phyloP scores from a whole-genome alignment of 2,797 vertebrate genomes.

The Pangasius krempfi region DNA sequence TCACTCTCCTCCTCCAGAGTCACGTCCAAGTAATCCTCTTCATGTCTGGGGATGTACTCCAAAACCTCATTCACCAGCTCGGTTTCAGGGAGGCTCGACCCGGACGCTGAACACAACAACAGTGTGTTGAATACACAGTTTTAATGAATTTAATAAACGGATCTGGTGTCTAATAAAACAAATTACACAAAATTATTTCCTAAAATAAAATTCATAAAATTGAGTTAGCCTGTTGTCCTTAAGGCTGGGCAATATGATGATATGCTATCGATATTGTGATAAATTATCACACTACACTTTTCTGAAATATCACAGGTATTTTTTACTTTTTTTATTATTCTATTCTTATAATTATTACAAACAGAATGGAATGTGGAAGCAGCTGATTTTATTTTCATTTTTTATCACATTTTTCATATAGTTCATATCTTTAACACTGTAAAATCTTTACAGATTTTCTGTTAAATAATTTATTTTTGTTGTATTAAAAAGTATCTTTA shows the following conservation, averaged over 20 bases:
- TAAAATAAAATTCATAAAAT: background rate
- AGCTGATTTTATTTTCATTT: background rate
- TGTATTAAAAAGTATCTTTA: background rate
- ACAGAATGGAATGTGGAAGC: background rate
- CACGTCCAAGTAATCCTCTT: conserved; percentile 95
- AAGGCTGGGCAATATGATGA: background rate
- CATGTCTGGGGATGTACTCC: conserved; percentile 89
- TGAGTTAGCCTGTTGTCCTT: background rate
- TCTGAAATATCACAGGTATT: background rate
- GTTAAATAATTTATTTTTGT: background rate
- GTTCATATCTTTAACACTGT: too few species aligned
- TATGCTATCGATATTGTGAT: too few species aligned
- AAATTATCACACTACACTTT: background rate
- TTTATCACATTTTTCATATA: too few species aligned
- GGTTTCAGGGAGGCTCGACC: conserved; percentile 74
- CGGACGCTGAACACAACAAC: conserved; percentile 62
- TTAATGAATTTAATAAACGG: background rate
- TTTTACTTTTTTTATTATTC: background rate
- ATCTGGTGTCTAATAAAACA: background rate
- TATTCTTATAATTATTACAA: background rate
- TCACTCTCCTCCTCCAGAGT: conserved; percentile 90
- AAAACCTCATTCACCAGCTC: conserved; percentile 89
- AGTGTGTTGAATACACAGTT: conserved; percentile 26
- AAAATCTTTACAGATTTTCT: background rate
- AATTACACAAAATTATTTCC: background rate